These are phyloP conservation scores for Poecile montanus DNA, from an alignment of 2,797 vertebrate genomes.

Conservation along the genomic window DNA sequence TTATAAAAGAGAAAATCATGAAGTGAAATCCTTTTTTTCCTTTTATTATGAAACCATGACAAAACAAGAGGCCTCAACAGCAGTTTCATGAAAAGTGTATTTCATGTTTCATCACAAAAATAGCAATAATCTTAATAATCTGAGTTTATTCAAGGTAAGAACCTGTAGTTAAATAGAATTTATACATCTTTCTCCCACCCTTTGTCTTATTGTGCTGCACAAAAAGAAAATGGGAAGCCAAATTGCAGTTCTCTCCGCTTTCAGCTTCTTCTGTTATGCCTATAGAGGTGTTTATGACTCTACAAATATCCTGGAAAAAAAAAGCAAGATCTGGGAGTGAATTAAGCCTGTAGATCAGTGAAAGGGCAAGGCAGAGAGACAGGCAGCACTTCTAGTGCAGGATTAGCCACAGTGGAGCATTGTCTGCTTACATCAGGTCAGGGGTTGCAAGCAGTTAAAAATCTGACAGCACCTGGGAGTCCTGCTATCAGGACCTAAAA, in stretches of 20 bases:
- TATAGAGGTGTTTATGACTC: not conserved
- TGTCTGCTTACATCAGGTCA: not conserved
- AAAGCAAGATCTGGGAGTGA: not conserved
- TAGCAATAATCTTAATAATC: not conserved
- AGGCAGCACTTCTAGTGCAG: not conserved
- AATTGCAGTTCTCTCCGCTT: not conserved
- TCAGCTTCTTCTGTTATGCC: not conserved
- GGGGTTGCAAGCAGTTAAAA: not conserved
- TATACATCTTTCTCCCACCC: not conserved
- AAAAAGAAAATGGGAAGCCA: not conserved
- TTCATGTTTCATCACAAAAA: not conserved
- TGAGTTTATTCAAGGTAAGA: not conserved
- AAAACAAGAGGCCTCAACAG: not conserved
- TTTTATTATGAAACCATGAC: not conserved
- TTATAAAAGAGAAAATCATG: not conserved
- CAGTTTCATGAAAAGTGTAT: not conserved
- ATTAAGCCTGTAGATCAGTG: not conserved
- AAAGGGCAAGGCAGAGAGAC: not conserved
- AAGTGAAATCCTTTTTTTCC: not conserved
- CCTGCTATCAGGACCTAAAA: not conserved
- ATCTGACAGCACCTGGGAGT: not conserved
- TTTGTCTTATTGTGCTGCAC: not conserved
- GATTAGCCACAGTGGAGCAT: not conserved
- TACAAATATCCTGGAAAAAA: not conserved
- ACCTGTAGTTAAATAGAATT: not conserved